These are phyloP conservation scores for Malthinus flaveolus DNA, from an alignment of 2,888 invertebrate genomes.

Conservation along the genomic window DNA sequence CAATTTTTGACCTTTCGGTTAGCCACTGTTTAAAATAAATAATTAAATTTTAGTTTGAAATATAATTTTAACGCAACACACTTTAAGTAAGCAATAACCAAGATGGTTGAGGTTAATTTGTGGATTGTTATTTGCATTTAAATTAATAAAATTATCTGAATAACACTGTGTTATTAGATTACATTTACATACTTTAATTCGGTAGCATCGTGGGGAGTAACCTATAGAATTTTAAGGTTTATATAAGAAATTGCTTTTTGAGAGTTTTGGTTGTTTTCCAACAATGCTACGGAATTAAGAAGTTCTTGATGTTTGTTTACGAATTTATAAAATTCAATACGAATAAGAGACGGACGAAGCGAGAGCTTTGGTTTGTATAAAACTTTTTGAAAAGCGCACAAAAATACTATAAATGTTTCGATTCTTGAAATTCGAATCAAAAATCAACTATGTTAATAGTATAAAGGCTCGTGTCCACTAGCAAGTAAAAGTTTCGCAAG, in stretches of 20 bases:
- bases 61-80: neutral
- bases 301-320: neutral
- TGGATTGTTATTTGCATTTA: slow-evolving; percentile 13
- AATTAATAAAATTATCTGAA: slow-evolving; percentile 18
- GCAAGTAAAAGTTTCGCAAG: too few species aligned
- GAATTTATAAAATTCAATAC: neutral
- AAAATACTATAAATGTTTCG: too few species aligned
- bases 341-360: neutral
- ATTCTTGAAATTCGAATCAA: too few species aligned
- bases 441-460: too few species aligned
- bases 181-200: slow-evolving; percentile 14
- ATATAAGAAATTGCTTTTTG: too few species aligned
- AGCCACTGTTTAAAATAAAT: neutral
- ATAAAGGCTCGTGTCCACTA: too few species aligned
- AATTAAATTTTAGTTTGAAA: neutral
- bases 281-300: neutral
- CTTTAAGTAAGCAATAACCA: slow-evolving; percentile 3
- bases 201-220: neutral
- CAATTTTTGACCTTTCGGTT: neutral
- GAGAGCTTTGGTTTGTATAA: neutral
- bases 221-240: neutral
- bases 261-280: too few species aligned
- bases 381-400: too few species aligned
- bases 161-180: slow-evolving; percentile 7
- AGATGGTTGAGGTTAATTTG: slow-evolving; percentile 4